Conservation (phyloP, 1,140 invertebrate species). For the Ladona fulva region DNA sequence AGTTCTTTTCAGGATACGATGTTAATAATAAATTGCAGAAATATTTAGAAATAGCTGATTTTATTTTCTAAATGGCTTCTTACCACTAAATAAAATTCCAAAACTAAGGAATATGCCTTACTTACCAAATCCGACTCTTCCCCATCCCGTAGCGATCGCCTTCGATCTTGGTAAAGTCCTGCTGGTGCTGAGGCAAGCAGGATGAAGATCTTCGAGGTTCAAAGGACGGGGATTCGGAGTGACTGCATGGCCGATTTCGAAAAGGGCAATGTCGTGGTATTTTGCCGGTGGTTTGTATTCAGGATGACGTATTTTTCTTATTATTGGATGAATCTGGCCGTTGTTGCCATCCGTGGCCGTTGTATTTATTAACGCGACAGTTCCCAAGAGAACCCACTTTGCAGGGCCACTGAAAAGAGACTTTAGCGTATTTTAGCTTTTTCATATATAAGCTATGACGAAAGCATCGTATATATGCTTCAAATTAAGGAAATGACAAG, state of each 20-base stretch:
- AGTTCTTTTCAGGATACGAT: too few species aligned
- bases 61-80: too few species aligned
- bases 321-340: background rate
- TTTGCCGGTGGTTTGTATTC: slow-evolving; percentile 14
- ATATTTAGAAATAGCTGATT: too few species aligned
- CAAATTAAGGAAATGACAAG: too few species aligned
- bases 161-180: background rate
- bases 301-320: slow-evolving; percentile 11
- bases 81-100: too few species aligned
- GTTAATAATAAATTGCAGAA: too few species aligned
- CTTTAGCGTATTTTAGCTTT: too few species aligned
- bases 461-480: too few species aligned
- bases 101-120: too few species aligned
- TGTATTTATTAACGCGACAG: slow-evolving; percentile 31
- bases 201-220: slow-evolving; percentile 20
- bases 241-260: slow-evolving; percentile 26
- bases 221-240: slow-evolving; percentile 20
- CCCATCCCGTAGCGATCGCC: slow-evolving; percentile 29
- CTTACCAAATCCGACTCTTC: slow-evolving; percentile 20
- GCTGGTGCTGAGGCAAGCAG: slow-evolving; percentile 25
- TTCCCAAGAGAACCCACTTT: too few species aligned
- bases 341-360: background rate
- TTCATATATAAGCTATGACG: too few species aligned
- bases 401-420: slow-evolving; percentile 15
- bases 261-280: slow-evolving; percentile 21